Base-by-base conservation (phyloP, 2,797 vertebrate genomes). In the Crocidura indochinensis region DNA sequence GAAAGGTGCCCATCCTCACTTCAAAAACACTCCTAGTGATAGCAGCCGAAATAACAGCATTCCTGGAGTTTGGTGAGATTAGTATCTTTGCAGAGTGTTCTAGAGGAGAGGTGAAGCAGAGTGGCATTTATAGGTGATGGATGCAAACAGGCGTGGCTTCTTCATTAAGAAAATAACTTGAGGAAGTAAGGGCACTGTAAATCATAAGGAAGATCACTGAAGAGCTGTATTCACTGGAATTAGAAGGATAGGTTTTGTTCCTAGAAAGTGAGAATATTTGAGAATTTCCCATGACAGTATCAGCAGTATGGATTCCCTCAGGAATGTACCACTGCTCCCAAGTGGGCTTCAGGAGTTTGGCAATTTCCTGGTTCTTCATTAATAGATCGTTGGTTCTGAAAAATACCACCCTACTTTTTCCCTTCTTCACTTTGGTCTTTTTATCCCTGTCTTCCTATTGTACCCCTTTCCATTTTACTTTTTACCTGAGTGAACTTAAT, bases 241-340 rank as follows among this genome's bases (percentile, higher is more conserved):
- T 49, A 60, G 44, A 88, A 87, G 65, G 76, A 56, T 83, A 49
- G 46, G 0, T 88, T 93, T 24, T 86, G 17, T 96, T 96, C 90
- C 92, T 97, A 88, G 95, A 96, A 95, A 94, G 90, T 92, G 27
- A 93, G 51, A 91, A 81, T 88, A 92, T 89, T 92, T 94, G 87
- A 88, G 91, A 85, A 77, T 86, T 93, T 96, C 85, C 93, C 92
- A 81, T 81, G 94, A 75, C 49, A 62, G 5, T 84, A 88, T 31
- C 19, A 80, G 62, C 49, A 79, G 44, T 88, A 80, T 91, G 77
- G 29, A 68, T 31, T 94, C 95, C 69, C 84, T 88, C 5, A 68
- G 92, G 95, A 77, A 78, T 88, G 64, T 77, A 27, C 38, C 31
- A 75, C 29, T 90, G 5, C 27, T 95, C 88, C 77, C 94, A 15